Percentiles rank a stretch among this genome's conserved stretches.
Evolutionary conservation across 2,113 vertebrate genomes (phyloP).

Genomic region (Rattus rattus): DNA sequence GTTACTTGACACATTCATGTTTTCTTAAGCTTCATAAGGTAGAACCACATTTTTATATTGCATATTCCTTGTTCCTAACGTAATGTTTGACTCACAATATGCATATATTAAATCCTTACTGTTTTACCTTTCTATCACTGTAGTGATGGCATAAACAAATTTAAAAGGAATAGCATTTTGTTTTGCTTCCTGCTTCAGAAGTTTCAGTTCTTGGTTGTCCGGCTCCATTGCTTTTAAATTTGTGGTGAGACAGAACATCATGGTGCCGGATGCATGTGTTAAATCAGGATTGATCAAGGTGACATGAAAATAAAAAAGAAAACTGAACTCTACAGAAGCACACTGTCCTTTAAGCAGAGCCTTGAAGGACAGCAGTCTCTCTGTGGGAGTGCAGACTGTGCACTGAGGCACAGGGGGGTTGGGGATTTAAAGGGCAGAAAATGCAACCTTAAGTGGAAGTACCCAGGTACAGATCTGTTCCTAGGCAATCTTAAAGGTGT

Average conservation of each 20-base stretch:
- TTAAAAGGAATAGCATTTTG: not conserved
- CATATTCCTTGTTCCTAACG: not conserved
- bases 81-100: not conserved
- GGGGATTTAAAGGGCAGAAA: not conserved
- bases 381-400: not conserved
- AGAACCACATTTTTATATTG: slow-evolving; percentile 17
- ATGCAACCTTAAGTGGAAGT: not conserved
- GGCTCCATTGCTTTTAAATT: not conserved
- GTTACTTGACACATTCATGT: not conserved
- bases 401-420: not conserved
- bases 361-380: not conserved
- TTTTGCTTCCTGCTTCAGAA: not conserved
- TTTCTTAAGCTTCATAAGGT: not conserved
- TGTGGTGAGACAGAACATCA: not conserved
- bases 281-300: not conserved
- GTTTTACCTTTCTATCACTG: not conserved
- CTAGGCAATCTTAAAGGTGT: not conserved
- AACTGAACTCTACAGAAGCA: not conserved
- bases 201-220: not conserved
- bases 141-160: not conserved
- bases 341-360: not conserved
- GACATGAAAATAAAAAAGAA: not conserved
- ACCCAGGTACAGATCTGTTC: not conserved
- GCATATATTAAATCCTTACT: slow-evolving; percentile 9
- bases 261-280: not conserved